Evolutionary conservation across 2,113 vertebrate genomes (phyloP).

Genomic region (Aramus guarauna): DNA sequence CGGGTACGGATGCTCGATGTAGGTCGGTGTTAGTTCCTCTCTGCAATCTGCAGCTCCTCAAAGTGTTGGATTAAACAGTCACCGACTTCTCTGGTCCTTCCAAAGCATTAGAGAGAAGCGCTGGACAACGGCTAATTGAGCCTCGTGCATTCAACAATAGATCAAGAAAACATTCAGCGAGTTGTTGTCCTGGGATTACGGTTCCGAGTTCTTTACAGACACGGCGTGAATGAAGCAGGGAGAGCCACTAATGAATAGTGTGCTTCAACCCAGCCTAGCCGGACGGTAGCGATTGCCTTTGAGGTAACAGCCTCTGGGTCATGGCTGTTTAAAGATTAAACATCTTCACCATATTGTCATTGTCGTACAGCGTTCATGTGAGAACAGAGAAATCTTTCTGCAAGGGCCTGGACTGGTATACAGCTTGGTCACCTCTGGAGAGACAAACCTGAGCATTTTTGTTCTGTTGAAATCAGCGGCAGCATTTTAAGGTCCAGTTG

Average conservation of each 20-base stretch:
- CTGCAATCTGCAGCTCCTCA: background rate
- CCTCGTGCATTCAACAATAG: rapidly evolving
- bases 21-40: background rate
- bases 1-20: rapidly evolving
- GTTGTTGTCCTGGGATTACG: background rate
- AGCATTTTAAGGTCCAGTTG: too few species aligned
- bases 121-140: rapidly evolving
- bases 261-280: rapidly evolving
- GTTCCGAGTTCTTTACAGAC: background rate
- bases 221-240: rapidly evolving
- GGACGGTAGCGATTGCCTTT: background rate
- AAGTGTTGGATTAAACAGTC: background rate
- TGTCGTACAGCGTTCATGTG: rapidly evolving
- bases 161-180: rapidly evolving
- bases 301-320: background rate
- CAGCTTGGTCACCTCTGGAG: background rate
- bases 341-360: rapidly evolving
- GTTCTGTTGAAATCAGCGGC: background rate
- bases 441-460: background rate
- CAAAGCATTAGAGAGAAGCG: rapidly evolving
- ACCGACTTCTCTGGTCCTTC: rapidly evolving
- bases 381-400: background rate
- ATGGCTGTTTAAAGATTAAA: background rate
- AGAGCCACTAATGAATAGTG: rapidly evolving
- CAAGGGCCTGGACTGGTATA: too few species aligned